phyloP scores from a whole-genome alignment of 2,797 vertebrate species.

The Sebastes flavidus region DNA sequence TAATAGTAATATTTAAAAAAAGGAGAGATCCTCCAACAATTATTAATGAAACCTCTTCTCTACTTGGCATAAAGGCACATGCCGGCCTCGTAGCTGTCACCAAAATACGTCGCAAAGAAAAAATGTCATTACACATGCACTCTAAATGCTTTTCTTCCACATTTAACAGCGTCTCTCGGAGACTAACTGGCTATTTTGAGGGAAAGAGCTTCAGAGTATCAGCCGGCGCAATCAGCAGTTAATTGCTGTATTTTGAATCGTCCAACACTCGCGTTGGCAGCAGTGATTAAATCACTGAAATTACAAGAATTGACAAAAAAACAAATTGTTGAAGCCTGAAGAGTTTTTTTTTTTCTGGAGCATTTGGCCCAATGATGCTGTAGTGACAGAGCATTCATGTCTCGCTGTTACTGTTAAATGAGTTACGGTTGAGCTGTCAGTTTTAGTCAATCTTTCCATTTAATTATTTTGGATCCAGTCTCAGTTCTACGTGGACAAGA shows the following conservation, averaged over 20 bases:
- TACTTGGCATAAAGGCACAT: neutral
- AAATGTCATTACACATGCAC: neutral
- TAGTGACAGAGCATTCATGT: too few relatives aligned
- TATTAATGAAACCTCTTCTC: neutral
- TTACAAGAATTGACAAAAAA: constrained; percentile 2
- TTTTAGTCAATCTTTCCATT: neutral
- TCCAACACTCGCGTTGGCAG: constrained; percentile 7
- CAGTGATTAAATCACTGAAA: constrained; percentile 18
- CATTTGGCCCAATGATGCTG: neutral
- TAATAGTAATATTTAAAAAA: neutral
- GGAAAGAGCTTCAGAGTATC: constrained; percentile 8
- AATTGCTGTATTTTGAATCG: constrained; percentile 35
- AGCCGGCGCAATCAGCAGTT: constrained; percentile 8
- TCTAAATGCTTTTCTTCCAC: neutral
- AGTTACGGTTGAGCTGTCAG: too few relatives aligned
- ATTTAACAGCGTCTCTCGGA: neutral
- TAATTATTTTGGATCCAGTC: too few relatives aligned
- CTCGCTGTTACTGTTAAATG: neutral
- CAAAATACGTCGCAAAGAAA: neutral
- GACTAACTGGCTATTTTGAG: constrained; percentile 19
- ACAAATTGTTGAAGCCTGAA: neutral
- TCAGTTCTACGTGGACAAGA: neutral
- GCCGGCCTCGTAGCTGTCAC: neutral
- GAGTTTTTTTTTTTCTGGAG: neutral
- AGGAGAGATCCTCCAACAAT: neutral